Conservation (phyloP, 2,797 vertebrate species). For the Oreochromis grahami region DNA sequence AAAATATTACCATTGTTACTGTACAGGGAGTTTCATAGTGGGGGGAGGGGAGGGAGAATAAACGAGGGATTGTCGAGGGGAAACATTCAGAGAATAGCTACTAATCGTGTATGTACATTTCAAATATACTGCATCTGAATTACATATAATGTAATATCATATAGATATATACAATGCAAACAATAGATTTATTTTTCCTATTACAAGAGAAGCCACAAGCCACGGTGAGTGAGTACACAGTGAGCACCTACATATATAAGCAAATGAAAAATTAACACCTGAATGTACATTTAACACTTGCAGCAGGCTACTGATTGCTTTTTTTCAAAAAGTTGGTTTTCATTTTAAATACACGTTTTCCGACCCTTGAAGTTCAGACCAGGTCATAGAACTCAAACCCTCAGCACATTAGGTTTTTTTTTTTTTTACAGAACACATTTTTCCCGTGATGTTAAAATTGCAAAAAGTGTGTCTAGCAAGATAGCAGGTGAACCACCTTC, state of each 20-base stretch:
- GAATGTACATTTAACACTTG: slow-evolving; percentile 61
- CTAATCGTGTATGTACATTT: slow-evolving; percentile 78
- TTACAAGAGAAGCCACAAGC: slow-evolving; percentile 72
- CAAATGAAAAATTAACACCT: slow-evolving; percentile 61
- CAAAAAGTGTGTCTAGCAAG: slow-evolving; percentile 17
- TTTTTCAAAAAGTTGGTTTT: not conserved
- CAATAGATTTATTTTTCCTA: slow-evolving; percentile 60
- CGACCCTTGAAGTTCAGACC: slow-evolving; percentile 5
- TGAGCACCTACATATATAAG: slow-evolving; percentile 61
- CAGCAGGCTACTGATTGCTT: slow-evolving; percentile 39
- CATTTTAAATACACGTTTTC: slow-evolving; percentile 8
- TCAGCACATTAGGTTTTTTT: not conserved
- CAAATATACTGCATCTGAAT: slow-evolving; percentile 69
- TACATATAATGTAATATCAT: slow-evolving; percentile 66
- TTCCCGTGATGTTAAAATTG: slow-evolving; percentile 21
- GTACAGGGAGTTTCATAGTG: slow-evolving; percentile 57
- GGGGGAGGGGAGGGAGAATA: not conserved
- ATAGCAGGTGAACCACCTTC: not conserved
- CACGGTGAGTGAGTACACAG: slow-evolving; percentile 68
- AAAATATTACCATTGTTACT: slow-evolving; percentile 66
- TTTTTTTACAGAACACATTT: not conserved
- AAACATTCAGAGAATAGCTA: slow-evolving; percentile 72
- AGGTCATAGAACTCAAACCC: not conserved
- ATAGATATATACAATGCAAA: slow-evolving; percentile 77
- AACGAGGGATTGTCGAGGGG: not conserved